Base-by-base conservation (phyloP, 2,888 invertebrate species). In the Dryomyza anilis region DNA sequence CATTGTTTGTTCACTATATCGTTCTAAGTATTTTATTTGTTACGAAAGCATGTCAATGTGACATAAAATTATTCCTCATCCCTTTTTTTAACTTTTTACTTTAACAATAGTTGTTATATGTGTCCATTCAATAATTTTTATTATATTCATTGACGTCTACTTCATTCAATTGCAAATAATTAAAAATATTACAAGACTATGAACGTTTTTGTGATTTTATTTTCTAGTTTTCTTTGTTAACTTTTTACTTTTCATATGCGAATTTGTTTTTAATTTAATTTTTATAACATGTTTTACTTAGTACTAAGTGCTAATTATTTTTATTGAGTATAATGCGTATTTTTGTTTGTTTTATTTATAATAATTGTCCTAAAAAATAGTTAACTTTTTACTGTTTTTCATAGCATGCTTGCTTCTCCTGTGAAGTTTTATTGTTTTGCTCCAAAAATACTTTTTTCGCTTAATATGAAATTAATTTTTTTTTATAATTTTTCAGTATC, bases 301-400 rank as follows among this genome's bases (percentile, higher is more conserved):
- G n/a, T 14, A 59, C 27, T 33, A 46, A 46, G 30, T 5, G 14
- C 29, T 57, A 57, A 46, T 30, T 50, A 58, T 36, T 55, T n/a
- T 45, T 29, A 33, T 66, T 63, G n/a, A 14, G 25, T 43, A 33
- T 50, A 36, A 50, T 67, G 21, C 29, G 60, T 30, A 64, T 59
- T 61, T 39, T 60, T 68, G 10, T 63, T 61, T 55, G 46, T 52
- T 48, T 46, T 46, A 30, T 36, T 62, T 3, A 25, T 61, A 60
- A 29, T 67, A 33, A 67, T 74, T 68, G 78, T 76, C 64, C 68
- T 79, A 79, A 78, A 74, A 79, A 79, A 79, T 79, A 79, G 78
- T 79, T 79, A 79, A 79, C 78, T 79, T 80, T 79, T 78, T 79
- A 78, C 81, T 79, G 74, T 77, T 33, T 55, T 36, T 21, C 29